Conservation (phyloP, 1,140 invertebrate species). For the Sarcophaga peregrina region DNA sequence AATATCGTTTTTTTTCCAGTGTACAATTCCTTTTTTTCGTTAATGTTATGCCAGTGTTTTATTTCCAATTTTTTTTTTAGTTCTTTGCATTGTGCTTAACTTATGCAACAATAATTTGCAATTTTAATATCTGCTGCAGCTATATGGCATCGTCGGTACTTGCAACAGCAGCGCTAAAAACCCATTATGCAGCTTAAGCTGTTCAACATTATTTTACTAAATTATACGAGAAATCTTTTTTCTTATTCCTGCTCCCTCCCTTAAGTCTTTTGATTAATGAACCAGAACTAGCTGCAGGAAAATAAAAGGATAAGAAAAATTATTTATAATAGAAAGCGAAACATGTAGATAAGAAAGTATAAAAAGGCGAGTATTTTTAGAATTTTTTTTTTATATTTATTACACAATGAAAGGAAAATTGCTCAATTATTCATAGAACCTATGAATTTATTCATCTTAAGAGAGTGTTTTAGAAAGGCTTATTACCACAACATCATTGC, state of each 20-base stretch:
- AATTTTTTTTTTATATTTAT: not conserved
- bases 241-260: not conserved
- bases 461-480: too few species aligned
- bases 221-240: conserved; percentile 7
- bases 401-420: too few species aligned
- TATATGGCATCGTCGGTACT: not conserved
- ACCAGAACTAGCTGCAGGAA: not conserved
- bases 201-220: not conserved
- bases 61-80: not conserved
- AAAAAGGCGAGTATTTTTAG: not conserved
- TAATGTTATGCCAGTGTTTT: not conserved
- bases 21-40: not conserved
- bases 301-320: not conserved
- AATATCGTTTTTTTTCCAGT: not conserved
- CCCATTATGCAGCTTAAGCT: not conserved
- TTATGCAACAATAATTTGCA: conserved; percentile 25
- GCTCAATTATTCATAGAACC: too few species aligned
- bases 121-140: conserved; percentile 5
- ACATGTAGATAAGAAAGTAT: not conserved
- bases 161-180: not conserved
- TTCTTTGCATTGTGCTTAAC: not conserved
- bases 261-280: not conserved
- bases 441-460: too few species aligned
- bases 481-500: too few species aligned
- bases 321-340: not conserved